Base-by-base conservation (phyloP, 2,113 vertebrate genomes). In the Leucosticte australis region DNA sequence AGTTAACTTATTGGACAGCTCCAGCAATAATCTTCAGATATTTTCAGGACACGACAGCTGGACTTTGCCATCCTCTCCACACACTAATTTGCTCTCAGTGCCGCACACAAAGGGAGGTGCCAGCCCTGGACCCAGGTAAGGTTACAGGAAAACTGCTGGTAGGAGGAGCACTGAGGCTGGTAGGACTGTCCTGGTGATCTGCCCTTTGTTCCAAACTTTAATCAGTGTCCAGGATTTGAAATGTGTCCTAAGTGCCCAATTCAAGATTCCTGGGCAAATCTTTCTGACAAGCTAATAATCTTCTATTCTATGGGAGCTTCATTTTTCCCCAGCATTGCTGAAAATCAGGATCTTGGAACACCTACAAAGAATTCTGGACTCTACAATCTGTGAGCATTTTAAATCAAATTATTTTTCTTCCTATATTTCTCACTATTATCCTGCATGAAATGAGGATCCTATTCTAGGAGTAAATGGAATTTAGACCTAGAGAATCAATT, bases 41-140 rank as follows among this genome's bases (percentile, higher is more conserved):
- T 98, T 98, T 83, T 96, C 98, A 31, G 98, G 97, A 96, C 97
- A 98, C 4, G 99, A 99, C 28, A 97, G 97, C 74, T 99, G 99
- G 99, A 98, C 98, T 64, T 94, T 98, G 59, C 96, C 98, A 41
- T 97, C 98, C 31, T 94, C 98, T 62, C 98, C 98, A 55, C 98
- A 97, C 7, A 84, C 97, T 85, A 98, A 97, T 89, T 97, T 97
- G 88, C 95, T 98, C 83, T 97, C 98, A 20, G 97, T 98, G 79
- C 97, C 96, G 4, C 98, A 97, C 84, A 97, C 91, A 64, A 98
- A 96, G 9, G 97, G 97, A 88, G 79, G 96, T 17, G 87, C 96
- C 76, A 98, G 96, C 42, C 92, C 97, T 23, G 97, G 97, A 22
- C 83, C 98, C 92, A 98, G 99, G 99, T 99, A 94, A 98, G 97